Base-by-base conservation (phyloP, 1,140 invertebrate genomes). In the Zelostemma sp. region DNA sequence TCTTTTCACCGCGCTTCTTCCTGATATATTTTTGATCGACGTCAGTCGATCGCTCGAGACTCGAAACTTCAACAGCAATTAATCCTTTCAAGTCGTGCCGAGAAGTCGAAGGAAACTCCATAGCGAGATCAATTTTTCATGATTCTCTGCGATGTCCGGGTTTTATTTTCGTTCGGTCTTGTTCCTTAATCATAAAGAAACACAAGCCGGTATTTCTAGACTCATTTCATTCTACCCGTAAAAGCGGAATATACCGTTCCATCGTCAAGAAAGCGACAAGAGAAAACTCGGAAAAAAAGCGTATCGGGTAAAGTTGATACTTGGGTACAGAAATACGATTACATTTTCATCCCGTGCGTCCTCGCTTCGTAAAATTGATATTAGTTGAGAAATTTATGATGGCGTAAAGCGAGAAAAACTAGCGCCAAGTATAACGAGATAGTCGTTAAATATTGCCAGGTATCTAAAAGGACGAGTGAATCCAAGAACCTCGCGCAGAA, bases 101-200 rank as follows among this genome's bases (percentile, higher is more conserved):
- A 33, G 57, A 51, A 47, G 16, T 54, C 50, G 6, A 19, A 47
- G 40, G n/a, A 25, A 58, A 58, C 40, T 62, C 58, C 49, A 28
- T 4, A 28, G 57, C 41, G 41, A 53, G 58, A 68, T 68, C 58
- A 68, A 68, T 68, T 68, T 68, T 68, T 62, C 65, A 58, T 53
- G 64, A 68, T 51, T 49, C 48, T 46, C 51, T 12, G 45, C 6
- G 17, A 46, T 50, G 12, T 40, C 17, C 6, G 18, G 40, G 41
- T 35, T 68, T 62, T 68, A 68, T 61, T 68, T 68, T 58, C 55
- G 51, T 61, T 56, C 41, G 46, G 45, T 56, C 55, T 56, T 48
- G 47, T 61, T 67, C 45, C 53, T 67, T 67, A 46, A 56, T 56
- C 53, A 25, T 31, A 16, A 11, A 41, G 54, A 57, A 67, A 61